phyloP scores from a whole-genome alignment of 2,797 vertebrate species.

The Neostethus bicornis region DNA sequence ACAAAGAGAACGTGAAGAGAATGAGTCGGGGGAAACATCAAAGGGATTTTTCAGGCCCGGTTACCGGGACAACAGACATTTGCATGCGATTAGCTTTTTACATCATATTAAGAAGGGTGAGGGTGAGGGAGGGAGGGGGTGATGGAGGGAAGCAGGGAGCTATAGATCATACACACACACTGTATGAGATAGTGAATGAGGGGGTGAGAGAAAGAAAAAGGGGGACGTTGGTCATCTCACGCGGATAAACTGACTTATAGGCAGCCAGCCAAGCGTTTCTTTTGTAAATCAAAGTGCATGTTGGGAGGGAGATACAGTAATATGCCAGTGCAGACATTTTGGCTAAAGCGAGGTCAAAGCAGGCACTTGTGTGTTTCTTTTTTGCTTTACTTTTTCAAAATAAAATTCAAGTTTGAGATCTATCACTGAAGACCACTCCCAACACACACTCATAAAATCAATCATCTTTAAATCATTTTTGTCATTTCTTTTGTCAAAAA shows the following conservation, averaged over 20 bases:
- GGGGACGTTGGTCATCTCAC: conserved; percentile 76
- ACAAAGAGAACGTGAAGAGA: conserved; percentile 88
- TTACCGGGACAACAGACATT: conserved; percentile 90
- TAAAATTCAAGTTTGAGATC: conserved; percentile 42
- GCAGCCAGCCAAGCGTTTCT: conserved; percentile 75
- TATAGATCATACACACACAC: conserved; percentile 75
- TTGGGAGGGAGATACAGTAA: conserved; percentile 69
- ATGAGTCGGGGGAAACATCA: conserved; percentile 87
- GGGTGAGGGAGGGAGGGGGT: conserved; percentile 63
- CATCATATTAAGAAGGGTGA: conserved; percentile 86
- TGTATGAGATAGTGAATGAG: conserved; percentile 55
- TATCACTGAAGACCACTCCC: background rate
- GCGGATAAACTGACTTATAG: conserved; percentile 78
- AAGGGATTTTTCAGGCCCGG: conserved; percentile 87
- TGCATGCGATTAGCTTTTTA: conserved; percentile 90
- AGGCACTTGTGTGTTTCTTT: conserved; percentile 16
- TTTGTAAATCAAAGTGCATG: conserved; percentile 69
- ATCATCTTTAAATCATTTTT: no score
- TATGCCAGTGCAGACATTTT: conserved; percentile 63
- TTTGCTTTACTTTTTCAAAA: conserved; percentile 1
- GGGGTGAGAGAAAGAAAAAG: conserved; percentile 24
- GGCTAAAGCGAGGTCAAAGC: conserved; percentile 53
- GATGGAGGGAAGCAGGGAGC: conserved; percentile 51
- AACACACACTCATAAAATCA: background rate
- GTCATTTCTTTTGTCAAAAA: no score